Evolutionary conservation across 2,797 vertebrate species (phyloP), one percentile per base, ranked within the genome.

Genomic region (Coluber constrictor): DNA sequence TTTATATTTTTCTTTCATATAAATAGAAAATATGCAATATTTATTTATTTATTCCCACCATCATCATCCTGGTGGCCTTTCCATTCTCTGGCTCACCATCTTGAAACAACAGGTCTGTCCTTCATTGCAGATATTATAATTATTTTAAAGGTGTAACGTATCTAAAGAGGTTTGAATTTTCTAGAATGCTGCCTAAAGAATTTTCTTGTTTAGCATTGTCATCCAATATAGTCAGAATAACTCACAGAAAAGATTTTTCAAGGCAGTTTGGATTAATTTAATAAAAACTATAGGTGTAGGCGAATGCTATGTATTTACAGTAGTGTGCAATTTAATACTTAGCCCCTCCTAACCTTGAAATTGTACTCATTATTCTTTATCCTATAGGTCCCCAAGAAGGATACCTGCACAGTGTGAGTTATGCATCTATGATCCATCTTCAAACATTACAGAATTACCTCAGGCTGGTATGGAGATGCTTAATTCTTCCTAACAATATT

Each of bases 401-500:
- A 90, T 98, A 98, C 96, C 98, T 99, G 70, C 98, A 98, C 94
- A 98, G 99, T 95, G 97, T 98, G 97, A 98, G 98, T 88, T 98
- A 99, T 0, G 97, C 98, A 90, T 98, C 98, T 92, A 98, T 99
- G 97, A 98, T 99, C 95, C 98, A 98, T 57, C 98, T 99, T 96
- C 98, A 98, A 57, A 97, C 98, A 95, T 98, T 99, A 92, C 98
- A 99, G 97, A 99, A 99, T 98, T 99, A 99, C 95, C 98, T 99
- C 93, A 98, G 99, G 95, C 98, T 99, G 98, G 99, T 99, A 98
- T 43, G 95, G 95, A 88, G 25, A 60, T 91, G 55, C 7, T 56
- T 92, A 18, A 9, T 56, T 93, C 89, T 56, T 92, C 91, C 37
- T 91, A 15, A 0, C 1, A 18, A 27, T 59, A 5, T 55, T 55